Conservation (phyloP, 2,888 invertebrate species). For the Hipparchia sbordonii region DNA sequence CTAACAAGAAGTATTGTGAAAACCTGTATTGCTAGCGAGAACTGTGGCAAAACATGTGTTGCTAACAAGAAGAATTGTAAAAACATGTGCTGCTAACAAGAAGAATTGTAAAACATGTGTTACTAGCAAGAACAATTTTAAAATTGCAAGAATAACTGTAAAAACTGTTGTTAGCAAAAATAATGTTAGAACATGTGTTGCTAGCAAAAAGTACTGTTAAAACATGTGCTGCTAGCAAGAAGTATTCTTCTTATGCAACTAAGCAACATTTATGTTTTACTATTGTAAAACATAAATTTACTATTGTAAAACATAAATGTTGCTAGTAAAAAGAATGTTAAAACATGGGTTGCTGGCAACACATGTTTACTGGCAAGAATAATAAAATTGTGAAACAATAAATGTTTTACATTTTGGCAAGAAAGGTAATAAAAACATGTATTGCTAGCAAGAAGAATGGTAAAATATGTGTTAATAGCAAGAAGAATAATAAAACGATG, state of each 20-base stretch:
- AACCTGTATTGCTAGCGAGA: background rate
- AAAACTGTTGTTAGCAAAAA: background rate
- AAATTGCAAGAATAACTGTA: background rate
- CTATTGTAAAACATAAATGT: too few relatives aligned
- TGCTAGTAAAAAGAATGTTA: background rate
- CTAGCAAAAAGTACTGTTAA: background rate
- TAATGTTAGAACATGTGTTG: background rate
- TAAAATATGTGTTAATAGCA: background rate
- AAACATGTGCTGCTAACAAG: background rate
- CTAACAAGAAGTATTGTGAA: too few relatives aligned
- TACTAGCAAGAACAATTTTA: too few relatives aligned
- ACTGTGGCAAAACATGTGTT: background rate
- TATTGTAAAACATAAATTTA: too few relatives aligned
- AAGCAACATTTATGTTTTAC: too few relatives aligned
- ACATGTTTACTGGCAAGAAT: background rate
- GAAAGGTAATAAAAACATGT: too few relatives aligned
- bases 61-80: background rate
- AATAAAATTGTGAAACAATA: background rate
- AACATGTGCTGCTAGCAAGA: background rate
- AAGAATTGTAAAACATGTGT: background rate
- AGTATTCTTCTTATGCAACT: too few relatives aligned
- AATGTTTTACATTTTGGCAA: too few relatives aligned
- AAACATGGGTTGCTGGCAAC: background rate
- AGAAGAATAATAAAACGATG: background rate
- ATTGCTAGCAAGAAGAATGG: background rate